Evolutionary conservation across 1,140 invertebrate genomes (phyloP).

Genomic region (Lepidurus couesii): DNA sequence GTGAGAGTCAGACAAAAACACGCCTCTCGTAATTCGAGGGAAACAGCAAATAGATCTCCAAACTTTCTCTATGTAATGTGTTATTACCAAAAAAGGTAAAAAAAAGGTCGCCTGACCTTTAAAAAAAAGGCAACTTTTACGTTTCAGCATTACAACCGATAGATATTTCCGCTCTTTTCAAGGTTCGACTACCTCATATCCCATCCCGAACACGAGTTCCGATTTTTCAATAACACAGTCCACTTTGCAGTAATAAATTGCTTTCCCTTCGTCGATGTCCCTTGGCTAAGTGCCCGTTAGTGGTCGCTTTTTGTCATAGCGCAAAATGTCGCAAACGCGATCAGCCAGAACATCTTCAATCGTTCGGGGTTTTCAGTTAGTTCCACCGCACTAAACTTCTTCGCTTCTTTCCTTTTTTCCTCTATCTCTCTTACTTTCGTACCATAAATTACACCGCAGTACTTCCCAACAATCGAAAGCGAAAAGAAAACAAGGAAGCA

Average conservation of each 20-base stretch:
- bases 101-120: neutral
- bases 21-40: too few relatives aligned
- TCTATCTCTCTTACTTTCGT: neutral
- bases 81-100: neutral
- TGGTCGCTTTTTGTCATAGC: neutral
- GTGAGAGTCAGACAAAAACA: too few relatives aligned
- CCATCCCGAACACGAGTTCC: neutral
- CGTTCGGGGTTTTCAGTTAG: neutral
- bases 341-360: constrained; percentile 7
- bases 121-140: too few relatives aligned
- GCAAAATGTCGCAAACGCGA: neutral
- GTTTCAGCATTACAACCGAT: neutral
- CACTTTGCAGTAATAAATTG: neutral
- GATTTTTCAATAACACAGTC: neutral
- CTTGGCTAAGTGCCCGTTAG: constrained; percentile 15
- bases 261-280: constrained; percentile 14
- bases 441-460: neutral
- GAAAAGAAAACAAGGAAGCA: neutral
- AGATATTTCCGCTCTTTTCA: constrained; percentile 2
- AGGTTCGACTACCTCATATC: constrained; percentile 15
- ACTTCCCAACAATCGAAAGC: neutral
- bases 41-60: too few relatives aligned
- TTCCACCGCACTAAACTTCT: constrained; percentile 3
- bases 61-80: too few relatives aligned
- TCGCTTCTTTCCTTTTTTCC: neutral